Base-by-base conservation (phyloP, 2,888 invertebrate species). In the Cheiracanthium punctorium region DNA sequence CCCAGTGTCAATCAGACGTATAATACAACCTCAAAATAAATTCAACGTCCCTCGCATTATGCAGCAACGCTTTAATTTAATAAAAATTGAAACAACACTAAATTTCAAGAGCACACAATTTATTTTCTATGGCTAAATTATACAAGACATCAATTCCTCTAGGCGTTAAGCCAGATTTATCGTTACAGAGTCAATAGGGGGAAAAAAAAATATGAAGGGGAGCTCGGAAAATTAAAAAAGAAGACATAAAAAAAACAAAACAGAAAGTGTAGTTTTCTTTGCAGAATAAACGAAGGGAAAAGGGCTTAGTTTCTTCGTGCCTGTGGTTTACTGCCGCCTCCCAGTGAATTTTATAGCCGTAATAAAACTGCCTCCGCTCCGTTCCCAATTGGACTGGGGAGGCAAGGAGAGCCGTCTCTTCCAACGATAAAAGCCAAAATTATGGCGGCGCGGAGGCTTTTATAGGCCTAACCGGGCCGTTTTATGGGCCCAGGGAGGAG, bases 401-500 rank as follows among this genome's bases (percentile, higher is more conserved):
- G 75, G 64, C 37, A 14, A 28, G 65, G 43, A 32, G 24, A 20
- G 48, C 73, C 30, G 33, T 24, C 65, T 37, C 43, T 82, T 65
- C 52, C 73, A 43, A 30, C 71, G 71, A 74, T 81, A 74, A 70
- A 77, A 52, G 81, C 77, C 86, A 88, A 87, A 89, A 89, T 89
- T 89, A 89, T 88, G 89, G 89, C 87, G 77, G 80, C 77, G 82
- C 74, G 86, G 86, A 82, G 70, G 77, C 82, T 89, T 89, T 89
- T 89, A 89, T 89, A 88, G 89, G 87, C 86, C 88, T 88, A 82
- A 80, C 80, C 79, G 88, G 70, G 77, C 76, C 88, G 86, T 89
- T 89, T 89, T 89, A 89, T 89, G 89, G 89, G 80, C 41, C 77
- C 75, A 77, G 88, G 89, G 88, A 88, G 89, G 88, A 88, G 87